A percentile compares a stretch with the other conserved stretches of the same genome.
Conservation (phyloP, 2,797 vertebrate species). For the Oreochromis mossambicus region DNA sequence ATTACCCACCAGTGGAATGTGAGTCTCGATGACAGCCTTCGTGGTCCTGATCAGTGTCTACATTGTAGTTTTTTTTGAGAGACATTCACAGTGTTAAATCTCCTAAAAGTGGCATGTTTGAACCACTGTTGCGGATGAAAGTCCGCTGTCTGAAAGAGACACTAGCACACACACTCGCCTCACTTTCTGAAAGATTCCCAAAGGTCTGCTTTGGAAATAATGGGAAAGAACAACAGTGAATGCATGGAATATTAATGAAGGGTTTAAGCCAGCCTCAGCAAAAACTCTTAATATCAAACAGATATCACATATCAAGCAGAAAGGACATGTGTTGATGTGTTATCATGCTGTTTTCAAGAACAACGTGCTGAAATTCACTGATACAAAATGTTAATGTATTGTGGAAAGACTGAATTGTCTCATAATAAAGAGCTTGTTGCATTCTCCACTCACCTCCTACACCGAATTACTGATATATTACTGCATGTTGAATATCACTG, state of each 20-base stretch:
- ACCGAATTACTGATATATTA: slow-evolving; percentile 9
- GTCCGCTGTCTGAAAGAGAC: slow-evolving; percentile 49
- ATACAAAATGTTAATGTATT: background rate
- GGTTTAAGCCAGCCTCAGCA: background rate
- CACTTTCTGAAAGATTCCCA: slow-evolving; percentile 48
- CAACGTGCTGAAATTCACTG: slow-evolving; percentile 12
- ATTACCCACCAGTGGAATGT: slow-evolving; percentile 20
- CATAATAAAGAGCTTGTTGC: background rate
- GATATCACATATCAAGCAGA: slow-evolving; percentile 17
- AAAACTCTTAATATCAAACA: slow-evolving; percentile 53
- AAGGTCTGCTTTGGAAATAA: slow-evolving; percentile 55
- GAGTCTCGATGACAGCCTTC: slow-evolving; percentile 19
- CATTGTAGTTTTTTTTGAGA: slow-evolving; percentile 5
- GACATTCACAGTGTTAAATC: slow-evolving; percentile 52
- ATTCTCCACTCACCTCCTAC: background rate
- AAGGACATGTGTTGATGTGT: slow-evolving; percentile 19
- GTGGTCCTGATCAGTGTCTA: slow-evolving; percentile 12
- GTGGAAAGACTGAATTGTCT: background rate
- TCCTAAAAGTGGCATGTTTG: slow-evolving; percentile 48
- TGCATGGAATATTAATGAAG: slow-evolving; percentile 60
- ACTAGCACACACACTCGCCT: slow-evolving; percentile 8
- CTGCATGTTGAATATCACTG: background rate
- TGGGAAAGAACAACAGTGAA: slow-evolving; percentile 46
- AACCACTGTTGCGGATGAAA: slow-evolving; percentile 54
- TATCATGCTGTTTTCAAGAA: slow-evolving; percentile 25